Base-by-base conservation (phyloP, 2,888 invertebrate species). In the Bembecia ichneumoniformis region DNA sequence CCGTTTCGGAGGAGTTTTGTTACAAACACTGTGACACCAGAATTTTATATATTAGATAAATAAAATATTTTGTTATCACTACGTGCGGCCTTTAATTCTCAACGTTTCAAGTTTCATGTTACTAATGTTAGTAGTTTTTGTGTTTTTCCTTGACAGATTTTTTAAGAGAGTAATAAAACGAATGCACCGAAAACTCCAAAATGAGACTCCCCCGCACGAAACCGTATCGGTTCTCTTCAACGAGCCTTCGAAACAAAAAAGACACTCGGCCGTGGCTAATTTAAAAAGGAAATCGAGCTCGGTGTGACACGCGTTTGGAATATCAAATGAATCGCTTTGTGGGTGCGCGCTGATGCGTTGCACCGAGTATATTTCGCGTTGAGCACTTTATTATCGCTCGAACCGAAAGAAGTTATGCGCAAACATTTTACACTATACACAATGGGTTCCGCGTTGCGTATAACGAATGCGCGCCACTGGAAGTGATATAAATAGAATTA, bases 251-350 rank as follows among this genome's bases (percentile, higher is more conserved):
- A 83, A 83, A 83, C 83, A 86, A 84, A 81, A 80, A 82, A 72
- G 71, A 83, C 77, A 74, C 72, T 80, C 78, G 80, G 68, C 81
- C 80, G 79, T 78, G 66, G 83, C 82, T 86, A 86, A 86, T 86
- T 86, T 71, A 82, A 86, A 83, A 81, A 83, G 84, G 79, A 82
- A 83, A 84, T 83, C 79, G 82, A 82, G 77, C 73, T 72, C 66
- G 60, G 64, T 60, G 68, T 57, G 67, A 65, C 64, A 69, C 77
- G 77, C 71, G 71, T 58, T 49, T 49, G 52, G 58, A 58, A 58
- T 58, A 45, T 52, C 34, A 52, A 58, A 55, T 58, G 51, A 55
- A 49, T 49, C 48, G 68, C 71, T 73, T 76, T 75, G 79, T 77
- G 86, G 83, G 82, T 79, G 86, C 74, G 87, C 86, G 84, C 55